phyloP scores from a whole-genome alignment of 1,140 invertebrate species.

The Teleogryllus occipitalis region DNA sequence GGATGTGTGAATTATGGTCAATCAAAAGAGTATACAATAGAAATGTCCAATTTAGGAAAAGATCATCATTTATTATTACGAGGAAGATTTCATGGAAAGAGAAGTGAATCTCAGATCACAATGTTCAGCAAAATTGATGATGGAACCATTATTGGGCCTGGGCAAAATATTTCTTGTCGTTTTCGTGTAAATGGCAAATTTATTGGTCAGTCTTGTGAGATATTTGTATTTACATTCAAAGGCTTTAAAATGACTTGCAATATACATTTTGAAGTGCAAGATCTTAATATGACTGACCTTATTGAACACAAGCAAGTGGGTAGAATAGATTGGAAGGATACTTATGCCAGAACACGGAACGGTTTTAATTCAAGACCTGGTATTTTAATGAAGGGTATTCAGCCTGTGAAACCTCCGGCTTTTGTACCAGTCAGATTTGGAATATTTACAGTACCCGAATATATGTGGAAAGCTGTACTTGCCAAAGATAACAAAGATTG shows the following conservation, averaged over 20 bases:
- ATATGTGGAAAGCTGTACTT: slow-evolving; percentile 42
- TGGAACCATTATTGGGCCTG: slow-evolving; percentile 31
- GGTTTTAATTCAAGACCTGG: neutral
- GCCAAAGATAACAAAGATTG: slow-evolving; percentile 34
- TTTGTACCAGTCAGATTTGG: slow-evolving; percentile 45
- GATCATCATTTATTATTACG: slow-evolving; percentile 28
- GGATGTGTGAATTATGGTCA: slow-evolving; percentile 34
- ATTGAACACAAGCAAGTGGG: too few species aligned
- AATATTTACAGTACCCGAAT: slow-evolving; percentile 48
- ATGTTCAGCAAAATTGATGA: slow-evolving; percentile 29
- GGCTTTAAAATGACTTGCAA: slow-evolving; percentile 46
- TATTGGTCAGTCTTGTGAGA: slow-evolving; percentile 48
- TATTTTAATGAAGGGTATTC: slow-evolving; percentile 45
- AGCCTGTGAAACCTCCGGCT: slow-evolving; percentile 40
- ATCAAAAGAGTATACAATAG: slow-evolving; percentile 30
- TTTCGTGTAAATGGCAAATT: slow-evolving; percentile 43
- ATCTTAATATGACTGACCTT: neutral
- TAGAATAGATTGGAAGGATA: too few species aligned
- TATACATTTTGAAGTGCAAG: slow-evolving; percentile 28
- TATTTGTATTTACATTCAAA: slow-evolving; percentile 47
- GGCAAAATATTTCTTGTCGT: slow-evolving; percentile 31
- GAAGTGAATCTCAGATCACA: slow-evolving; percentile 34
- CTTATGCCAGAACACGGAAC: too few species aligned
- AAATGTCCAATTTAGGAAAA: slow-evolving; percentile 34
- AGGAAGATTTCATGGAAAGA: slow-evolving; percentile 32